Evolutionary conservation across 2,888 invertebrate species (phyloP).

Genomic region (Mystacides longicornis): DNA sequence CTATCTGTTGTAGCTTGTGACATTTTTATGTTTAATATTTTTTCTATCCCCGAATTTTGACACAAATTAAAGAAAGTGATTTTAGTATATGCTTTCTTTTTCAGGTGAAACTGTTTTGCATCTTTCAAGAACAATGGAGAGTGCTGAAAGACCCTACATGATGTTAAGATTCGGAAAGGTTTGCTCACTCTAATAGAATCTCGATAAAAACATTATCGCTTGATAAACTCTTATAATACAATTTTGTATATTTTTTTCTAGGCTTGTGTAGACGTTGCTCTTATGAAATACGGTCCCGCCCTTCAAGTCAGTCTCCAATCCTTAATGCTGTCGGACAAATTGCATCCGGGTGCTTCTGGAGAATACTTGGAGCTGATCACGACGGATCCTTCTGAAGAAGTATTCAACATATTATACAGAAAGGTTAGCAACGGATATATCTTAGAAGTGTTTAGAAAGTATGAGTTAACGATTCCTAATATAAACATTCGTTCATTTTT

Average conservation of each 20-base stretch:
- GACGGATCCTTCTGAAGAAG: slow-evolving; percentile 53
- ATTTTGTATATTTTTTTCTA: slow-evolving; percentile 3
- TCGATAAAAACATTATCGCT: not conserved
- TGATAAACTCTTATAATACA: not conserved
- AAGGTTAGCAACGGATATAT: too few species aligned
- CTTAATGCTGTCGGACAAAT: slow-evolving; percentile 64
- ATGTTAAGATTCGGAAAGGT: slow-evolving; percentile 59
- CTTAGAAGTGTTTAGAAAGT: too few species aligned
- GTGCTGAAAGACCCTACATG: slow-evolving; percentile 64
- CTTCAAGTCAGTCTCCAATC: slow-evolving; percentile 62
- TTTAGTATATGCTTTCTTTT: too few species aligned
- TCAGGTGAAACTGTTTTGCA: slow-evolving; percentile 56
- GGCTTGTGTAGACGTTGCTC: slow-evolving; percentile 63
- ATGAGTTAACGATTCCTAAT: too few species aligned
- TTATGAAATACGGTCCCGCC: slow-evolving; percentile 73
- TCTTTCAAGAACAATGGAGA: slow-evolving; percentile 56
- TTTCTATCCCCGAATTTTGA: too few species aligned
- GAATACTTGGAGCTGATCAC: slow-evolving; percentile 69
- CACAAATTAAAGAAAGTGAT: too few species aligned
- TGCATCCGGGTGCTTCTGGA: slow-evolving; percentile 65
- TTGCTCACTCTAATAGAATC: too few species aligned
- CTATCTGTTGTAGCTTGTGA: too few species aligned
- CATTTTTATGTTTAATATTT: too few species aligned
- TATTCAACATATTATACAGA: slow-evolving; percentile 66
- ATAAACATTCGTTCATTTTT: too few species aligned